Evolutionary conservation across 1,140 invertebrate genomes (phyloP), one percentile per base, ranked within the genome.

Genomic region (Rhyacophila brunnea): DNA sequence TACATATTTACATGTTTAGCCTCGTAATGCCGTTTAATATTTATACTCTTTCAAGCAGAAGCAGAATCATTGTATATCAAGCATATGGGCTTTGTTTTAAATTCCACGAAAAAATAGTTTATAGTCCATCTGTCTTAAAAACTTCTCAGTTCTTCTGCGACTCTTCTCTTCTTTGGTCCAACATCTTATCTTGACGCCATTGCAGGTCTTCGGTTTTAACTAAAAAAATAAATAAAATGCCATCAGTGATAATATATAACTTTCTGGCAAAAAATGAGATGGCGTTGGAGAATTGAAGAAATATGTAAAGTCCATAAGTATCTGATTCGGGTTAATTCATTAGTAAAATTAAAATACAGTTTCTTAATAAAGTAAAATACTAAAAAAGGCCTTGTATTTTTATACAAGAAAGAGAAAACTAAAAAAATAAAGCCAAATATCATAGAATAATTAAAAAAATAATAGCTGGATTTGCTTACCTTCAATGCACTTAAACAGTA

Each of bases 11-110:
- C 42, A 62, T 58, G 60, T 62, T 63, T 59, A 54, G 57, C 36
- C 7, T 45, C 48, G 50, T 63, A 63, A 60, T 59, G 57, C 35
- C 61, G 42, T 61, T 58, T 61, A 23, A 61, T 58, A 19, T 61
- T 61, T 61, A 61, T n/a, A n/a, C 36, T 61, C 53, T 52, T 63
- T 63, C 48, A 63, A 60, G 51, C 56, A 53, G 61, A 35, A 54
- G 60, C 57, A 36, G 56, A 53, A 52, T 63, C 44, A 53, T 63
- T 63, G 61, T 57, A 63, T 53, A 62, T 62, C 36, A 62, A 52
- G 28, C 59, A 61, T 23, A 58, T 58, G 5, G 55, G 38, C 44
- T 63, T 62, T 62, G 20, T 45, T 59, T 53, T n/a, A n/a, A n/a
- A n/a, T n/a, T n/a, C n/a, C n/a, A n/a, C n/a, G n/a, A n/a, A n/a